These are phyloP conservation scores for Leptopterna dolabrata DNA, from an alignment of 2,888 invertebrate genomes.

Conservation along the genomic window DNA sequence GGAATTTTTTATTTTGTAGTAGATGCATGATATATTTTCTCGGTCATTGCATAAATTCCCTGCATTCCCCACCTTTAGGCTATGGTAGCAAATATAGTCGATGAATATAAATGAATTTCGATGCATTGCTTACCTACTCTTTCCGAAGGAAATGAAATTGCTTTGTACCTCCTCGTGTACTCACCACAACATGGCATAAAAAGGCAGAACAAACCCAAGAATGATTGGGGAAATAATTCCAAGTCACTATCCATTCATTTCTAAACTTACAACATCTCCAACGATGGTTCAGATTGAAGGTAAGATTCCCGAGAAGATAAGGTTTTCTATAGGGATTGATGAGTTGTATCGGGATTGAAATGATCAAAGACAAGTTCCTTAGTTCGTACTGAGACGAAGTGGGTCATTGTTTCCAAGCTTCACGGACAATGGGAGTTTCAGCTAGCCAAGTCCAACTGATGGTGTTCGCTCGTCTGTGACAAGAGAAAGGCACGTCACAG, in stretches of 20 bases:
- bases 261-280: no score
- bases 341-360: background rate
- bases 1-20: no score
- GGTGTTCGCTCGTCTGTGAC: slow-evolving; percentile 11
- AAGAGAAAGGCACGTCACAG: background rate
- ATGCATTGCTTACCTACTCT: background rate
- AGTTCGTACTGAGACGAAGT: background rate
- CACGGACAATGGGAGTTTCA: background rate
- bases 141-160: no score
- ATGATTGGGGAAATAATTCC: no score
- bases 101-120: no score
- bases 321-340: background rate
- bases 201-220: background rate
- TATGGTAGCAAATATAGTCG: no score
- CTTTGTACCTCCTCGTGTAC: no score
- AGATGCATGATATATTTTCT: no score
- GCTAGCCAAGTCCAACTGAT: background rate
- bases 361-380: background rate
- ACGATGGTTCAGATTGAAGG: background rate
- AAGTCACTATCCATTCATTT: no score
- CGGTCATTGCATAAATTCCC: no score
- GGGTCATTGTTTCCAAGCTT: background rate
- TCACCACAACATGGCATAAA: no score
- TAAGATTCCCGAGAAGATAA: background rate
- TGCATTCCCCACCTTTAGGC: no score